These are phyloP conservation scores for Coluber constrictor DNA, from an alignment of 2,797 vertebrate genomes.

Conservation along the genomic window DNA sequence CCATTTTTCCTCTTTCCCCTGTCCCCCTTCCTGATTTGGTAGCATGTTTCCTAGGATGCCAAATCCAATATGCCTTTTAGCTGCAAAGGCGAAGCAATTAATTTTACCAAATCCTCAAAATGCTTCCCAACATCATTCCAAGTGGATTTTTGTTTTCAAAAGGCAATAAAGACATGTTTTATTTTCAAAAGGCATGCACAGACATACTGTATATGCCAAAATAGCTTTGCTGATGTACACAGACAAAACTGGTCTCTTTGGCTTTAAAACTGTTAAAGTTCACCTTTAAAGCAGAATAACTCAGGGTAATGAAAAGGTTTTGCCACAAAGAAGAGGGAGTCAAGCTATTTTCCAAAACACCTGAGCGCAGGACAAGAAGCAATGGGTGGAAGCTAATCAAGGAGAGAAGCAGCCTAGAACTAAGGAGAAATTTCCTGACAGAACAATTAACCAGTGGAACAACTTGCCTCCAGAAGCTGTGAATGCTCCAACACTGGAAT, in stretches of 20 bases:
- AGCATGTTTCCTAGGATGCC: neutral
- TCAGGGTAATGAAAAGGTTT: too few species aligned
- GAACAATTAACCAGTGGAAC: too few species aligned
- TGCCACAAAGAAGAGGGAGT: too few species aligned
- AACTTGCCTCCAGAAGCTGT: too few species aligned
- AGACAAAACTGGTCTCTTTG: neutral
- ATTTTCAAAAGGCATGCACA: neutral
- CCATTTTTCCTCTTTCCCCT: neutral
- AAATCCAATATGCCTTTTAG: neutral
- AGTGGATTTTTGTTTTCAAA: neutral
- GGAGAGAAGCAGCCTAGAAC: too few species aligned
- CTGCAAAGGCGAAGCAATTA: neutral
- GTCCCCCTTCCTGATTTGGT: neutral
- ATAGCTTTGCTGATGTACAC: neutral
- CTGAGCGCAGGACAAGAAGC: too few species aligned
- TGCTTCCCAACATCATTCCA: neutral
- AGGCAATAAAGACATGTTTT: neutral
- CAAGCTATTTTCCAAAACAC: too few species aligned
- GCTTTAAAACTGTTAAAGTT: neutral
- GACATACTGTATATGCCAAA: neutral
- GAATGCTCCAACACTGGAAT: too few species aligned
- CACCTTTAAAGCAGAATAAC: neutral
- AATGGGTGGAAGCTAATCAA: too few species aligned
- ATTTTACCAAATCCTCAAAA: neutral
- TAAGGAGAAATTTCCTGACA: too few species aligned